Evolutionary conservation across 2,888 invertebrate species (phyloP).

Genomic region (Leptopterna dolabrata): DNA sequence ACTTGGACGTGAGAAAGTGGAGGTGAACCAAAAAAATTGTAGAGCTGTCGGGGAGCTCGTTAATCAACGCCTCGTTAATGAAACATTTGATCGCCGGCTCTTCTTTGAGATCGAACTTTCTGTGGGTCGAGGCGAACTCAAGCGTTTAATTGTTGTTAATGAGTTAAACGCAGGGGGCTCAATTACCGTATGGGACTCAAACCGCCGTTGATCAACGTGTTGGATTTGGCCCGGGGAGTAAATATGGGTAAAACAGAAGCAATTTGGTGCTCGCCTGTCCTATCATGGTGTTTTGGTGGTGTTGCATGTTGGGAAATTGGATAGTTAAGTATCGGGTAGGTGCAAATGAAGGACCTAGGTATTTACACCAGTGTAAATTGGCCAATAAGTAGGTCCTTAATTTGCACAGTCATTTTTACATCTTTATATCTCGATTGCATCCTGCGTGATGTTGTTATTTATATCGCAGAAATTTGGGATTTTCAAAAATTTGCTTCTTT

Average conservation of each 20-base stretch:
- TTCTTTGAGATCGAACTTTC: background rate
- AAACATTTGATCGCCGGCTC: background rate
- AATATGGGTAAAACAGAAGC: background rate
- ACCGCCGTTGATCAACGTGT: background rate
- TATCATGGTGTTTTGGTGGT: no score
- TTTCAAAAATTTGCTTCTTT: no score
- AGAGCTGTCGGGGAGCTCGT: background rate
- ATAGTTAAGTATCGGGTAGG: no score
- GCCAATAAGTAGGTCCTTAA: no score
- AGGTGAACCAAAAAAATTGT: background rate
- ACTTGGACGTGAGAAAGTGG: background rate
- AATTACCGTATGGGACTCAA: background rate
- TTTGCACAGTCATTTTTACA: no score
- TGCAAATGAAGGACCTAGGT: no score
- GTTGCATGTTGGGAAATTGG: no score
- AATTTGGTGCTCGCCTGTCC: no score
- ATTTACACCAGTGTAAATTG: no score
- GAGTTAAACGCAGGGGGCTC: background rate
- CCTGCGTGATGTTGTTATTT: no score
- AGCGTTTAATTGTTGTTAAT: background rate
- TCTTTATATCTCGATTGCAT: no score
- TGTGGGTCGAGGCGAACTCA: background rate
- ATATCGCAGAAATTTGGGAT: no score
- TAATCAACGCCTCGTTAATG: slow-evolving; percentile 4
- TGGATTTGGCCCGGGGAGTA: background rate